These are phyloP conservation scores for Gymnopithys bicolor DNA, from an alignment of 2,797 vertebrate species.

Conservation along the genomic window DNA sequence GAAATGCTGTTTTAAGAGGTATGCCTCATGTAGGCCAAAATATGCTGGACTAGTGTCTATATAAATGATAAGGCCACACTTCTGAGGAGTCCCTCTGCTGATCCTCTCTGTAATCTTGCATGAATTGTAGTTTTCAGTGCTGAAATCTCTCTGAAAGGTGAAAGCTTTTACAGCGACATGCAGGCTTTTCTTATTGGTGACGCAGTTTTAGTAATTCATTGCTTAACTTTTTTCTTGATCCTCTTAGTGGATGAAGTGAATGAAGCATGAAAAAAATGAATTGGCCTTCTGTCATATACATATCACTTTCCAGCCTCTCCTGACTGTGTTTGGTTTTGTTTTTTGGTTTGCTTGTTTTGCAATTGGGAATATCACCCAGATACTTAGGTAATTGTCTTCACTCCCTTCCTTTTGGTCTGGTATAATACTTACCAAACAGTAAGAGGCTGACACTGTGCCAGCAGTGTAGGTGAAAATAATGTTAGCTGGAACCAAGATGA, in stretches of 20 bases:
- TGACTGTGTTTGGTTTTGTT: neutral
- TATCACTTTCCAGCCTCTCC: neutral
- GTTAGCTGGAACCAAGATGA: neutral
- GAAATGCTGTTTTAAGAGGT: conserved; percentile 74
- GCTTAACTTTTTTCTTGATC: neutral
- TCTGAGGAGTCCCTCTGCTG: neutral
- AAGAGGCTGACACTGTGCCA: neutral
- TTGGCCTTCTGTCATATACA: neutral
- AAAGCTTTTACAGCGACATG: neutral
- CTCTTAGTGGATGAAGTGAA: neutral
- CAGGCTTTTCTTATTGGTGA: neutral
- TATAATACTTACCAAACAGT: neutral
- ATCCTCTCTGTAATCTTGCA: neutral
- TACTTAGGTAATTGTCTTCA: neutral
- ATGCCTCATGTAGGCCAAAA: conserved; percentile 45
- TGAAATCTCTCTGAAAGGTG: neutral
- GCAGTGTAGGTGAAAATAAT: neutral
- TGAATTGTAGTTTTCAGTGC: neutral
- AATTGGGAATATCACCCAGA: neutral
- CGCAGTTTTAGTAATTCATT: neutral
- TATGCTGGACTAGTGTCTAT: neutral
- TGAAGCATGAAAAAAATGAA: neutral
- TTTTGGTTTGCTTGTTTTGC: neutral
- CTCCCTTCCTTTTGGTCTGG: neutral
- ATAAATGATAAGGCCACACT: neutral